phyloP scores from a whole-genome alignment of 1,140 invertebrate genomes.

The Diprion similis region DNA sequence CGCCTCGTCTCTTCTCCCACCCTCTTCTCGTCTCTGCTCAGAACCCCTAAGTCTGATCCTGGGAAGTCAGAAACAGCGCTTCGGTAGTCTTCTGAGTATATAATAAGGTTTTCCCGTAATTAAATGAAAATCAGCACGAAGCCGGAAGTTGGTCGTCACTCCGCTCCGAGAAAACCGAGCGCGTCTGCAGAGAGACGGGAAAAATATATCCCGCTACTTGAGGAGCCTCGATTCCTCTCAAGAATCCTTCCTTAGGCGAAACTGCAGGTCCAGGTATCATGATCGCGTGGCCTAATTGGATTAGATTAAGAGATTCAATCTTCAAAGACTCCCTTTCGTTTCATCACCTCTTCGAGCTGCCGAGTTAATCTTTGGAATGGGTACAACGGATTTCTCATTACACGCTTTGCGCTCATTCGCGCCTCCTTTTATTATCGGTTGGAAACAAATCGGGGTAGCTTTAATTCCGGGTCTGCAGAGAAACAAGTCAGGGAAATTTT shows the following conservation, averaged over 20 bases:
- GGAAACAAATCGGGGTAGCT: too few species aligned
- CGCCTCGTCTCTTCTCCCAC: neutral
- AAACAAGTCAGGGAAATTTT: too few species aligned
- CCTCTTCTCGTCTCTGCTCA: neutral
- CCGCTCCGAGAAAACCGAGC: neutral
- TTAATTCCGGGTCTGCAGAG: too few species aligned
- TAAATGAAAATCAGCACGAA: constrained; percentile 39
- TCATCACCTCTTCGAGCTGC: too few species aligned
- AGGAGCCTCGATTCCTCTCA: too few species aligned
- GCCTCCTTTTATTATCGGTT: too few species aligned
- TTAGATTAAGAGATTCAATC: neutral
- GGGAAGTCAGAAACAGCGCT: neutral
- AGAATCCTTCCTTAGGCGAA: neutral
- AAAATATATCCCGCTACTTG: too few species aligned
- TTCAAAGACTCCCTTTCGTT: too few species aligned
- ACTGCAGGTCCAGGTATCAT: neutral
- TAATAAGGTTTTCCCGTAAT: constrained; percentile 37
- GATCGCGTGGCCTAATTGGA: neutral
- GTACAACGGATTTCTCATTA: too few species aligned
- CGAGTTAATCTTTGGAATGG: too few species aligned
- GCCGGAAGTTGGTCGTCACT: constrained; percentile 26
- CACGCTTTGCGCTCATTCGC: too few species aligned
- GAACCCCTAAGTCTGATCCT: neutral
- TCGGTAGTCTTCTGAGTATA: constrained; percentile 24
- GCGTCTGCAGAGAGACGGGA: neutral